phyloP scores from a whole-genome alignment of 2,113 vertebrate species.

The Hemichromis elongatus region DNA sequence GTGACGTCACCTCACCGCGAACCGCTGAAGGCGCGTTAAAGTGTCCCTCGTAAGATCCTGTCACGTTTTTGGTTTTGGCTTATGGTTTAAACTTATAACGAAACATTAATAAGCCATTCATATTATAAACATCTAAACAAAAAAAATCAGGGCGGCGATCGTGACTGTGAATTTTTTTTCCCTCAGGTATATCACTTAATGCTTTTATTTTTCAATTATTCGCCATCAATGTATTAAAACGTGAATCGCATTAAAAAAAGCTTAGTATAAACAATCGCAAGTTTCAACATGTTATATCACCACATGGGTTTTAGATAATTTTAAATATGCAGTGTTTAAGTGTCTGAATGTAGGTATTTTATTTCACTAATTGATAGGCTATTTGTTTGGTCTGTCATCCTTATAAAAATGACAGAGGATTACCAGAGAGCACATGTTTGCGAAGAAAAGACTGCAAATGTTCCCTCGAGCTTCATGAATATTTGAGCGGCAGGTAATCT shows the following conservation, averaged over 20 bases:
- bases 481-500: conserved; percentile 67
- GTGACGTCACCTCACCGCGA: conserved; percentile 59
- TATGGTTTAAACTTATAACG: neutral
- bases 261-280: neutral
- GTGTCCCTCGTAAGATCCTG: conserved; percentile 20
- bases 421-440: neutral
- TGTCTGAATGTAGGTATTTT: neutral
- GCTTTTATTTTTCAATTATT: neutral
- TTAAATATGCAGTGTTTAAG: neutral
- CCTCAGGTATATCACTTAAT: neutral
- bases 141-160: neutral
- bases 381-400: neutral
- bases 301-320: neutral
- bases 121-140: neutral
- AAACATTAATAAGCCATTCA: neutral
- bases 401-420: neutral
- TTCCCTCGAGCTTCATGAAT: conserved; percentile 65
- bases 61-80: neutral
- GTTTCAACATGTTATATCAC: neutral
- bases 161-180: neutral
- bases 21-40: conserved; percentile 34
- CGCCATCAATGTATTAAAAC: neutral
- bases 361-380: neutral
- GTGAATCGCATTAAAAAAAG: neutral
- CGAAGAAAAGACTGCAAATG: conserved; percentile 34